These are phyloP conservation scores for Phasia obesa DNA, from an alignment of 2,888 invertebrate species.

Conservation along the genomic window DNA sequence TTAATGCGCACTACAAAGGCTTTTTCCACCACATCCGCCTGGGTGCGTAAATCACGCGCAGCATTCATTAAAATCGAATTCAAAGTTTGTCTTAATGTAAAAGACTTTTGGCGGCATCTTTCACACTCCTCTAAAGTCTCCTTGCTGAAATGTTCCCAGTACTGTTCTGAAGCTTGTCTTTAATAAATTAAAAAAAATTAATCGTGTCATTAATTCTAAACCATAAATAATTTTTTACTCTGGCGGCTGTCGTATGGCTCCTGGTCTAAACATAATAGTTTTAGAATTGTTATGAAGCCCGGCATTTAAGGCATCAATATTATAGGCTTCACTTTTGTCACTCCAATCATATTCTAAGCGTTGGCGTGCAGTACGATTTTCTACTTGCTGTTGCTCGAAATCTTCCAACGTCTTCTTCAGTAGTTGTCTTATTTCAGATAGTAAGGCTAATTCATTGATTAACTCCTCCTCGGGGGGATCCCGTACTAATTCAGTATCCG, in stretches of 20 bases:
- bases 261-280: constrained; percentile 90
- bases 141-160: constrained; percentile 92
- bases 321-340: constrained; percentile 91
- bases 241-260: constrained; percentile 90
- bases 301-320: constrained; percentile 88
- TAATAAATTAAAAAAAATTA: constrained; percentile 35
- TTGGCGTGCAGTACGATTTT: constrained; percentile 91
- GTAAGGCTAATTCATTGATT: constrained; percentile 88
- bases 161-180: constrained; percentile 91
- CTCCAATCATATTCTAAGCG: constrained; percentile 95
- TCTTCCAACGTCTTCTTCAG: constrained; percentile 86
- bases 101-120: constrained; percentile 89
- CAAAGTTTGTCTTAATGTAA: constrained; percentile 86
- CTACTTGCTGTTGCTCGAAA: constrained; percentile 87
- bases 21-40: constrained; percentile 91
- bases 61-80: constrained; percentile 89
- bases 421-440: constrained; percentile 86
- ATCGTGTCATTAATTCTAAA: background rate
- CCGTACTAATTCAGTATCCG: constrained; percentile 88
- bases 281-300: constrained; percentile 87
- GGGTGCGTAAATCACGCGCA: constrained; percentile 90
- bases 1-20: constrained; percentile 89
- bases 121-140: constrained; percentile 90
- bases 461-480: constrained; percentile 91
- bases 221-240: constrained; percentile 83